phyloP scores from a whole-genome alignment of 2,113 vertebrate genomes.

The Loxodonta africana region DNA sequence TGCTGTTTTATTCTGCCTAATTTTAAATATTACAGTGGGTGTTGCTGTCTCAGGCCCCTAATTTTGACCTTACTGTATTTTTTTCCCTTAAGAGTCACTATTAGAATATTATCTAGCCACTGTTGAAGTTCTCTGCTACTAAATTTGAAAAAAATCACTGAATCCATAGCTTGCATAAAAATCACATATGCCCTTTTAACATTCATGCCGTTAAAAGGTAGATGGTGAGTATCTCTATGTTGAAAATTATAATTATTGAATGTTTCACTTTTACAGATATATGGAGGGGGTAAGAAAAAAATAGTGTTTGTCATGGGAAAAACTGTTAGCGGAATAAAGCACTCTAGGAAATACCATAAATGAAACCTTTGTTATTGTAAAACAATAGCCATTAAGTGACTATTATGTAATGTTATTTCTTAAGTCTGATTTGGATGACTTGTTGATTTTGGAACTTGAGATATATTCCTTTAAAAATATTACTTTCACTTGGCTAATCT shows the following conservation, averaged over 20 bases:
- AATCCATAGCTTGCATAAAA: neutral
- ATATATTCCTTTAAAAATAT: slow-evolving; percentile 73
- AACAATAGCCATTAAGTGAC: slow-evolving; percentile 78
- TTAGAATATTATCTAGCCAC: slow-evolving; percentile 8
- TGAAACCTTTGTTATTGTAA: slow-evolving; percentile 75
- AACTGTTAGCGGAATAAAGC: slow-evolving; percentile 64
- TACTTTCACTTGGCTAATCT: slow-evolving; percentile 73
- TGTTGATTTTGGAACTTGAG: slow-evolving; percentile 80
- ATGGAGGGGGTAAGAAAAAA: neutral
- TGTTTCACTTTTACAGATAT: slow-evolving; percentile 46
- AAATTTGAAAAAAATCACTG: slow-evolving; percentile 16
- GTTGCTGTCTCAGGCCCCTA: slow-evolving; percentile 44
- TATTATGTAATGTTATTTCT: slow-evolving; percentile 85
- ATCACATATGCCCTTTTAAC: neutral
- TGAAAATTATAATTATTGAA: slow-evolving; percentile 42
- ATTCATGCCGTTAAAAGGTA: neutral
- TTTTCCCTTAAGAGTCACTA: slow-evolving; percentile 20
- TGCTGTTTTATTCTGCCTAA: neutral
- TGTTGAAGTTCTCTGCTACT: neutral
- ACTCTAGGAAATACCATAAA: slow-evolving; percentile 79
- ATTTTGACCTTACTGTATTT: neutral
- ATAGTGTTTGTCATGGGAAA: slow-evolving; percentile 72
- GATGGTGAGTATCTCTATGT: neutral
- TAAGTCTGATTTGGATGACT: slow-evolving; percentile 71
- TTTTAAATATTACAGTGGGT: slow-evolving; percentile 52